Base-by-base conservation (phyloP, 1,140 invertebrate genomes). In the Muscidifurax raptorellus region DNA sequence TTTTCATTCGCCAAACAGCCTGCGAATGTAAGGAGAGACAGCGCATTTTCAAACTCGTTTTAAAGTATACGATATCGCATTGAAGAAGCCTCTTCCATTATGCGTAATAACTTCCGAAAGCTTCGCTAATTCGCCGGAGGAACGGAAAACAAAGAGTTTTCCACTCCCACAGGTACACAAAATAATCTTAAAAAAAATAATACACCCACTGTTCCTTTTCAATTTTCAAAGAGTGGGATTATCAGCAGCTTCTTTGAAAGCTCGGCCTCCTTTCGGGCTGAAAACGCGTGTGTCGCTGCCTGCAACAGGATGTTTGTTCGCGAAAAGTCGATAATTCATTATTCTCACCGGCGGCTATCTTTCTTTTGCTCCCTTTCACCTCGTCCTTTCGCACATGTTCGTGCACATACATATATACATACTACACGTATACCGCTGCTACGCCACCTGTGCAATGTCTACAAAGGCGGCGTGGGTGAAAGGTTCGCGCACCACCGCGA, bases 291-390 rank as follows among this genome's bases (percentile, higher is more conserved):
- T 40, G 71, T 74, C 22, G 74, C 71, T 47, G 40, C 15, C 32
- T 44, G 74, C 40, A 76, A 25, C 36, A 74, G 32, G 74, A 76
- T 76, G 40, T 47, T 47, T 76, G 74, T 76, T 30, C 25, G 28
- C 27, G 76, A 64, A 78, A 64, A 78, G 74, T 30, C 76, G 52
- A 78, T 78, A 78, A 64, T 59, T 78, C 52, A 78, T 78, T 78
- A 64, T 78, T 64, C 27, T 13, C 44, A 47, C 74, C 13, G 40
- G 25, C 27, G 22, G 64, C 64, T 27, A 66, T 66, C 66, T 59
- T 22, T 59, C 22, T 59, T 59, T 59, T n/a, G 6, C 22, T 59
- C 52, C 6, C 18, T n/a, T 59, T 22, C 22, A 7, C 66, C 4
- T 30, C 2, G 66, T 69, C 25, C 25, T 69, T 27, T 69, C 27